These are phyloP conservation scores for Trichopoda pennipes DNA, from an alignment of 2,888 invertebrate genomes.

Conservation along the genomic window DNA sequence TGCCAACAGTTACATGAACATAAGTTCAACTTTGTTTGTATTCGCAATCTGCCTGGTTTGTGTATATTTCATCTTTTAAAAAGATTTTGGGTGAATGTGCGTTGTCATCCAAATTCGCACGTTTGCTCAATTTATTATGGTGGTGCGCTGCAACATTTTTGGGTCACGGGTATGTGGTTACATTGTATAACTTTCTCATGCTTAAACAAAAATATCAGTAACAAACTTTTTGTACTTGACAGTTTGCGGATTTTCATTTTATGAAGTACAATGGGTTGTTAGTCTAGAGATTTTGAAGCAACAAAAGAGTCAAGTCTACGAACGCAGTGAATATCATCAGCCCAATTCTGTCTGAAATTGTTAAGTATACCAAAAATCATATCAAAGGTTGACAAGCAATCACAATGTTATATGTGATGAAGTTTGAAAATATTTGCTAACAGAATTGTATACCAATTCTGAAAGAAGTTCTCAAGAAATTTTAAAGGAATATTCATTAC, in stretches of 20 bases:
- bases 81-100: not conserved
- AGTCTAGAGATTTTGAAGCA: too few species aligned
- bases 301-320: too few species aligned
- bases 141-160: not conserved
- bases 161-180: not conserved
- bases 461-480: too few species aligned
- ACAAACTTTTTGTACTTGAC: slow-evolving; percentile 8
- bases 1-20: not conserved
- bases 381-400: too few species aligned
- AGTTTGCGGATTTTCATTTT: not conserved
- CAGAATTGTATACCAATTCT: too few species aligned
- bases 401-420: too few species aligned
- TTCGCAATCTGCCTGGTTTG: not conserved
- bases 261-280: slow-evolving; percentile 11
- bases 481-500: too few species aligned
- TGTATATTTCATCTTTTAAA: not conserved
- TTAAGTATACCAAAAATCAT: too few species aligned
- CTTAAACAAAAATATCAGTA: not conserved
- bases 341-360: too few species aligned
- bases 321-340: too few species aligned
- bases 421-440: too few species aligned
- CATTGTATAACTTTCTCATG: slow-evolving; percentile 17
- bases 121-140: slow-evolving; percentile 28
- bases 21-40: not conserved
- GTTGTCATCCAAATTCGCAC: not conserved